Conservation (phyloP, 2,113 vertebrate genomes). For the Microcebus jonahi region DNA sequence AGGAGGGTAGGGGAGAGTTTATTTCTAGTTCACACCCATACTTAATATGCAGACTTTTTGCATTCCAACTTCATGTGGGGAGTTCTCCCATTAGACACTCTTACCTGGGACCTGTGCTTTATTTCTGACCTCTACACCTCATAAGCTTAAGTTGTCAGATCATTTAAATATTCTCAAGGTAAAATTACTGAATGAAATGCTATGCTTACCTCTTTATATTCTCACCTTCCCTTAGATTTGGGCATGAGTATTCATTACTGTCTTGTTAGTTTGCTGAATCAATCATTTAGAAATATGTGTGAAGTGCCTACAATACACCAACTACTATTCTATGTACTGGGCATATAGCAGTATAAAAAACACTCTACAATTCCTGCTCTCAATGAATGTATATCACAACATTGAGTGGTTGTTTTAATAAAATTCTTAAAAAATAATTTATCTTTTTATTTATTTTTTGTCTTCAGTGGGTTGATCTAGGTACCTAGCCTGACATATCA, state of each 20-base stretch:
- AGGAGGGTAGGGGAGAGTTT: background rate
- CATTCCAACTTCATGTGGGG: background rate
- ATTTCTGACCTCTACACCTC: background rate
- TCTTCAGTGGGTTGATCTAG: background rate
- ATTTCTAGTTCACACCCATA: background rate
- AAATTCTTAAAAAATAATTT: background rate
- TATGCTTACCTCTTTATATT: background rate
- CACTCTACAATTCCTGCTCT: background rate
- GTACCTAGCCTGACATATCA: background rate
- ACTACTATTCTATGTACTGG: background rate
- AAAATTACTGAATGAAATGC: background rate
- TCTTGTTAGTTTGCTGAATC: background rate
- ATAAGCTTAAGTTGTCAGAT: background rate
- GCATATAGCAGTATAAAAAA: background rate
- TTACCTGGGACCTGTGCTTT: background rate
- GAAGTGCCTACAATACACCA: background rate
- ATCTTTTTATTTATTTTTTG: background rate
- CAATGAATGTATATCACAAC: background rate
- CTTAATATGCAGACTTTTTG: background rate
- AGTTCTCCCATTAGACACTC: background rate
- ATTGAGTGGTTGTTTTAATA: background rate
- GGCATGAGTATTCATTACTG: background rate
- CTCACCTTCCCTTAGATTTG: background rate
- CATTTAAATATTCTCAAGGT: background rate
- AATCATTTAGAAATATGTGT: background rate